Conservation (phyloP, 1,140 invertebrate species). For the Drosophila parabipectinata region DNA sequence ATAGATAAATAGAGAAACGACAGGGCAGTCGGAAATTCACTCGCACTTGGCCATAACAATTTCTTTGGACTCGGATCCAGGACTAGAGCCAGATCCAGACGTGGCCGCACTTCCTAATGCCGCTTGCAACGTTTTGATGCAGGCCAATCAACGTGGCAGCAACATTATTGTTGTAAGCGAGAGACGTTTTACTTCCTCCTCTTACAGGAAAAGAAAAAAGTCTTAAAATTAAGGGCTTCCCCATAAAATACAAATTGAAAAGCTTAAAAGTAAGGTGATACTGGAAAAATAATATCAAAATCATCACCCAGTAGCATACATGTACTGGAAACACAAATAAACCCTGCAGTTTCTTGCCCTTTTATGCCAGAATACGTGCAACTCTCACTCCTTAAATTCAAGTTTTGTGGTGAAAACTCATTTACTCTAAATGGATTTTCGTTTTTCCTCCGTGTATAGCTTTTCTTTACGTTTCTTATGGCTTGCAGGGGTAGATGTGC, state of each 20-base stretch:
- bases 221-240: background rate
- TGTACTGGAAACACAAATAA: background rate
- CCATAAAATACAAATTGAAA: constrained; percentile 1
- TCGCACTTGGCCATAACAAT: constrained; percentile 48
- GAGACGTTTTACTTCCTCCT: constrained; percentile 17
- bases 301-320: background rate
- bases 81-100: constrained; percentile 35
- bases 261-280: background rate
- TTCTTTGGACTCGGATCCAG: constrained; percentile 18
- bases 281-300: background rate
- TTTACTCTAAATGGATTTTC: background rate
- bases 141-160: constrained; percentile 63
- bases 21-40: constrained; percentile 31
- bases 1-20: constrained; percentile 31
- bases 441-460: constrained; percentile 24
- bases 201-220: background rate
- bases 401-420: background rate
- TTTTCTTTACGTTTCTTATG: constrained; percentile 42
- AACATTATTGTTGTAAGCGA: constrained; percentile 58
- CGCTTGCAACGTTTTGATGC: constrained; percentile 48
- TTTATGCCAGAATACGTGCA: background rate
- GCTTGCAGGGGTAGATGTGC: constrained; percentile 59
- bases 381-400: background rate
- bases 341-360: background rate
- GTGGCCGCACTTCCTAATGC: constrained; percentile 65